Evolutionary conservation across 2,113 vertebrate species (phyloP).

Genomic region (Anarrhichthys ocellatus): DNA sequence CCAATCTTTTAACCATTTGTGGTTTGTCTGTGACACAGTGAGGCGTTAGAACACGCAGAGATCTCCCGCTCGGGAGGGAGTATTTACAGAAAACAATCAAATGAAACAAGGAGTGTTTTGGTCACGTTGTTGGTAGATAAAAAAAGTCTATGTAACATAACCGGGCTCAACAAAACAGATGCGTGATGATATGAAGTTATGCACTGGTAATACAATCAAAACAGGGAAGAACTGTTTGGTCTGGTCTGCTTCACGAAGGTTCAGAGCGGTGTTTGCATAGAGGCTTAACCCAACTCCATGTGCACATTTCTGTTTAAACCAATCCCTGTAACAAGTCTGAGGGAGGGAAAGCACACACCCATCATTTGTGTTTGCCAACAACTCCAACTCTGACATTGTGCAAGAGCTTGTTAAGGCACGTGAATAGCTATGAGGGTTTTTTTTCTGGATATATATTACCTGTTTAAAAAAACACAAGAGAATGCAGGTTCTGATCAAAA

Average conservation of each 20-base stretch:
- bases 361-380: conserved; percentile 63
- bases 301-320: conserved; percentile 59
- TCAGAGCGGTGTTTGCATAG: conserved; percentile 29
- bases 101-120: conserved; percentile 49
- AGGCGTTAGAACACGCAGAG: neutral
- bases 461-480: conserved; percentile 29
- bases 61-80: conserved; percentile 6
- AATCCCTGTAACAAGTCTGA: conserved; percentile 62
- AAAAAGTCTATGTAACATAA: conserved; percentile 1
- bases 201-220: conserved; percentile 5
- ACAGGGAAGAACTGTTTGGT: conserved; percentile 16
- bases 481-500: conserved; percentile 7
- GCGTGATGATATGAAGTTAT: neutral
- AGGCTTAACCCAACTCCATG: neutral
- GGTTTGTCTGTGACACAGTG: conserved; percentile 23
- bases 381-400: conserved; percentile 64
- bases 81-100: conserved; percentile 61
- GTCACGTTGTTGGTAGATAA: conserved; percentile 4
- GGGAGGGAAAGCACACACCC: conserved; percentile 57
- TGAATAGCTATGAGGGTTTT: conserved; percentile 25
- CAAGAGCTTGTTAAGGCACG: conserved; percentile 70
- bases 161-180: neutral
- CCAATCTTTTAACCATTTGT: conserved; percentile 68
- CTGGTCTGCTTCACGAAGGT: neutral
- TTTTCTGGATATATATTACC: conserved; percentile 5